Evolutionary conservation across 2,797 vertebrate genomes (phyloP).

Genomic region (Pantherophis alleghaniensis): DNA sequence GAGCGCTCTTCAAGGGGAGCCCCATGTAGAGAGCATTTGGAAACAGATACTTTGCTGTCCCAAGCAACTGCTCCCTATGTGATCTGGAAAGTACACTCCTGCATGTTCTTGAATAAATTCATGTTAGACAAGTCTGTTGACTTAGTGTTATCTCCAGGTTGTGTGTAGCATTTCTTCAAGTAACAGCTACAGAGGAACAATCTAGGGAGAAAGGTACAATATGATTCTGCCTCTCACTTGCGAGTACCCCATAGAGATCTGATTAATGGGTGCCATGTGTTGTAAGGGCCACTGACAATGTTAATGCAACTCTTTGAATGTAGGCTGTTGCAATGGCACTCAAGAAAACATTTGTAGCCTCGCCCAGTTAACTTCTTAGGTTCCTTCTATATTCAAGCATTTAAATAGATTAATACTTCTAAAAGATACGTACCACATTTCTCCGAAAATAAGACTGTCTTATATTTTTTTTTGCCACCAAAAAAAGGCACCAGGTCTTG

Average conservation of each 20-base stretch:
- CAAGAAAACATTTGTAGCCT: not conserved
- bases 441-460: no score
- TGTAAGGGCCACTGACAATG: not conserved
- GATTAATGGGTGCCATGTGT: not conserved
- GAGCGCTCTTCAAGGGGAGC: no score
- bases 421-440: not conserved
- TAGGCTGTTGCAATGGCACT: not conserved
- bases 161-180: not conserved
- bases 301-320: not conserved
- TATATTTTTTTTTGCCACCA: no score
- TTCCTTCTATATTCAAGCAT: constrained; percentile 14
- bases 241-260: not conserved
- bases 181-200: not conserved
- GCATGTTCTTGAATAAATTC: not conserved
- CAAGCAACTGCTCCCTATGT: not conserved
- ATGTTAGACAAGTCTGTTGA: not conserved
- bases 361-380: not conserved
- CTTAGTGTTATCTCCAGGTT: not conserved
- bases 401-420: constrained; percentile 18
- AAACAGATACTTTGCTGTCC: not conserved
- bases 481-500: no score
- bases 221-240: not conserved
- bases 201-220: not conserved
- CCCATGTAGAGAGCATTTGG: not conserved
- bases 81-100: not conserved